These are phyloP conservation scores for Onychostruthus taczanowskii DNA, from an alignment of 2,113 vertebrate genomes.

Conservation along the genomic window DNA sequence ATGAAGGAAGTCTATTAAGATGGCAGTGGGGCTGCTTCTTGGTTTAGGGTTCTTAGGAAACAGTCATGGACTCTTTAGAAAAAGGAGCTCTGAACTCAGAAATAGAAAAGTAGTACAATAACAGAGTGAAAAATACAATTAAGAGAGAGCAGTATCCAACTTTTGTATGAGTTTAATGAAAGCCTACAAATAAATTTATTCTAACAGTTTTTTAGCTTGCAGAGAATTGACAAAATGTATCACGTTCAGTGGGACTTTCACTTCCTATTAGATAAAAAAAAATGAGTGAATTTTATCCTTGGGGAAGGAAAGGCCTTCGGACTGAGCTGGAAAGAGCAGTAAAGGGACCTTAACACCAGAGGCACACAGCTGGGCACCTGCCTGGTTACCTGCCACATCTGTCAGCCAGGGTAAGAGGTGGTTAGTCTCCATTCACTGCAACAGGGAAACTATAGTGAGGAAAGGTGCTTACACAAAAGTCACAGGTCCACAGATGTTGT, in stretches of 20 bases:
- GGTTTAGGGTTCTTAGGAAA: not conserved
- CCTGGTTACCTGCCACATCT: not conserved
- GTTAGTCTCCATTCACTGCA: not conserved
- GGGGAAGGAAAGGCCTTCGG: not conserved
- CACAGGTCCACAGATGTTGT: not conserved
- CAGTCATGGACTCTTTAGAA: not conserved
- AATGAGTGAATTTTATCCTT: not conserved
- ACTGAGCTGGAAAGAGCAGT: not conserved
- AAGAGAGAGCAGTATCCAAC: not conserved
- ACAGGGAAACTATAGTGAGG: not conserved
- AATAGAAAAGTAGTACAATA: not conserved
- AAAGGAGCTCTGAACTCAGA: not conserved
- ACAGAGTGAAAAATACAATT: not conserved
- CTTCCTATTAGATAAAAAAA: not conserved
- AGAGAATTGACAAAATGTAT: not conserved
- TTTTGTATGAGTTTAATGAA: not conserved
- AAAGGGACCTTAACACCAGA: rapidly evolving
- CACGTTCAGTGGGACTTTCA: not conserved
- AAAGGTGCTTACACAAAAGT: not conserved
- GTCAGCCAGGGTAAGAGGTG: not conserved
- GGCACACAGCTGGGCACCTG: not conserved
- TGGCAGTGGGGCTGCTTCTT: not conserved
- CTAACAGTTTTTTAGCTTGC: not conserved
- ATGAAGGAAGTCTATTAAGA: not conserved
- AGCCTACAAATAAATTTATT: not conserved